Conservation (phyloP, 2,888 invertebrate genomes). For the Aleiodes alternator region DNA sequence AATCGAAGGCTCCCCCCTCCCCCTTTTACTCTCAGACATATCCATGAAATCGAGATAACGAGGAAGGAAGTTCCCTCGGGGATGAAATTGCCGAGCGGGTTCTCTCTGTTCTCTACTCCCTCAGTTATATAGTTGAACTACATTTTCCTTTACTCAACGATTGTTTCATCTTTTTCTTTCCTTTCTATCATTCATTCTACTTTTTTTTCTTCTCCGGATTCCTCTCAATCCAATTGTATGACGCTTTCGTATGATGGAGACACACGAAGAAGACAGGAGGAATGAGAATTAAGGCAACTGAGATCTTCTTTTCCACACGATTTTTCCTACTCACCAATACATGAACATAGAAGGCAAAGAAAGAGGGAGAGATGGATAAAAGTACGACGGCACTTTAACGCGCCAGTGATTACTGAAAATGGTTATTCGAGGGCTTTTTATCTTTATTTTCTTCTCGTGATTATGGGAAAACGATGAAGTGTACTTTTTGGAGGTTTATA, state of each 20-base stretch:
- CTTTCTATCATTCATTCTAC: conserved; percentile 44
- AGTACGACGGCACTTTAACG: conserved; percentile 38
- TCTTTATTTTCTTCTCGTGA: background rate
- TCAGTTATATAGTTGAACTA: background rate
- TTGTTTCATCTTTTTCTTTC: conserved; percentile 18
- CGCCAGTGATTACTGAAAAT: conserved; percentile 37
- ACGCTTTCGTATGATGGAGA: background rate
- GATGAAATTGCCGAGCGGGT: conserved; percentile 51
- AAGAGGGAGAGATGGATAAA: conserved; percentile 9
- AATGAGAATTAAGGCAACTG: conserved; percentile 3
- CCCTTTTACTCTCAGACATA: background rate
- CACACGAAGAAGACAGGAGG: too few species aligned
- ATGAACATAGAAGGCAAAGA: background rate
- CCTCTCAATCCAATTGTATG: conserved; percentile 33
- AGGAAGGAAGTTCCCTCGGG: conserved; percentile 50
- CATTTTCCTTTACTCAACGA: background rate
- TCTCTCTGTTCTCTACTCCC: conserved; percentile 30
- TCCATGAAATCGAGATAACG: conserved; percentile 52
- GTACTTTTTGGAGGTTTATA: background rate
- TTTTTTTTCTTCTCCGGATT: conserved; percentile 46
- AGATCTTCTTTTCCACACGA: conserved; percentile 46
- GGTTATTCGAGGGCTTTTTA: conserved; percentile 22
- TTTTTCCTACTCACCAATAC: conserved; percentile 38
- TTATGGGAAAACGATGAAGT: conserved; percentile 3
- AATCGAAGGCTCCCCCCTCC: conserved; percentile 36